Base-by-base conservation (phyloP, 1,140 invertebrate species). In the Sminthurides bifidus region DNA sequence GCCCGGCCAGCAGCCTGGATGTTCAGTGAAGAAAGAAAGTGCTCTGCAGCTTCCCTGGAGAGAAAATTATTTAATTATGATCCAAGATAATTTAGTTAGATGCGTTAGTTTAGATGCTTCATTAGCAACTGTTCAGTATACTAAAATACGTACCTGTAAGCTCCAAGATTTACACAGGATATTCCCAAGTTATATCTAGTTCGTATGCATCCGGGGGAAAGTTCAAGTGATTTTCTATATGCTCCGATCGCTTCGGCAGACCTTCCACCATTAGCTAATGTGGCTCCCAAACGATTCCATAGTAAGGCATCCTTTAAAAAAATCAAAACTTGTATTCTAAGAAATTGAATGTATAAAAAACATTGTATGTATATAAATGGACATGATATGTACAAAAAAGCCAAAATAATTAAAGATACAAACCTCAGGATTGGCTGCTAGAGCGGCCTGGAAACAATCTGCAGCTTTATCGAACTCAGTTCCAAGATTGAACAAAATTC, bases 171-270 rank as follows among this genome's bases (percentile, higher is more conserved):
- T 68, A 97, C 88, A 69, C 94, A 98, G 52, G 90, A 89, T 45
- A 99, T 95, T 10, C 93, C 95, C 51, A 99, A 82, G 75, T 98
- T 98, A 68, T 95, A 98, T 62, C 95, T 78, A 19, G 93, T 92
- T 49, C 95, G 78, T 58, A 98, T 94, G 70, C 94, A 98, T 14
- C 94, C 93, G 3, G 95, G 95, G 48, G 87, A 83, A 26, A 98
- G 73, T 69, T 86, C 79, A 23, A 99, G 73, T 41, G 95, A 93
- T 66, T 82, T 79, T 67, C 91, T 82, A 72, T 99, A 99, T 0
- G 94, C 93, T 64, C 90, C 83, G 19, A 98, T 86, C 17, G 95
- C 93, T 76, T 98, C 91, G 68, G 93, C 92, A 19, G 92, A 90
- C 49, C 81, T 80, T 44, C 87, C 85, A 62, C 92, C 89, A 74